Conservation (phyloP, 2,888 invertebrate species). For the Choreutis nemorana region DNA sequence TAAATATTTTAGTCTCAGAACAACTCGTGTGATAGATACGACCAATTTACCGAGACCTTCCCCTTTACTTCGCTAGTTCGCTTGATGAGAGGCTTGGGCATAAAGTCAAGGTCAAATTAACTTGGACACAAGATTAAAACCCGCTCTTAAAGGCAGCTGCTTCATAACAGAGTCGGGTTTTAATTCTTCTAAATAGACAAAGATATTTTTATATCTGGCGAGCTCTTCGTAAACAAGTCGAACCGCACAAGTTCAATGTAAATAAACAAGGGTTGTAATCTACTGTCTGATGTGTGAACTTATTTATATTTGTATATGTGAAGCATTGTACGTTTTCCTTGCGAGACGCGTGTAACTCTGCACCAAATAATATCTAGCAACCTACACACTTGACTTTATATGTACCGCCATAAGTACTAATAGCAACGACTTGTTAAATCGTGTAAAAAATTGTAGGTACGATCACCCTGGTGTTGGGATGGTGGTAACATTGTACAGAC, state of each 20-base stretch:
- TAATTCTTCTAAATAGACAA: conserved; percentile 62
- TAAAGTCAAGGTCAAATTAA: conserved; percentile 26
- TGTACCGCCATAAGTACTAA: no score
- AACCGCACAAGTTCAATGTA: conserved; percentile 48
- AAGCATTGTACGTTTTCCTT: no score
- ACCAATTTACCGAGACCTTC: conserved; percentile 28
- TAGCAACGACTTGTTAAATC: no score
- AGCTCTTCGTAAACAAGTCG: conserved; percentile 50
- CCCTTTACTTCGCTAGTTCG: conserved; percentile 15
- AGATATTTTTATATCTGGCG: conserved; percentile 62
- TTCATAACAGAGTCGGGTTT: conserved; percentile 54
- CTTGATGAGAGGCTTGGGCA: conserved; percentile 15
- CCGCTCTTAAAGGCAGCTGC: conserved; percentile 58
- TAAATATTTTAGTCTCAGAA: conserved; percentile 47
- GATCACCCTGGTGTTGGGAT: no score
- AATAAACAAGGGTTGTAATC: conserved; percentile 41
- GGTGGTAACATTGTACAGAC: no score
- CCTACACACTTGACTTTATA: no score
- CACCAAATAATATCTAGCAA: no score
- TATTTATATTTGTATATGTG: no score
- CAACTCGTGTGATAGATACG: conserved; percentile 33
- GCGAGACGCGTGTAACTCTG: no score
- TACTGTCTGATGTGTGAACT: conserved; percentile 19
- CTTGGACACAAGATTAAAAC: conserved; percentile 47
- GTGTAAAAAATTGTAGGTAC: no score